Percentiles rank a stretch among this genome's conserved stretches.
Conservation (phyloP, 2,888 invertebrate genomes). For the Mylabris sibirica region DNA sequence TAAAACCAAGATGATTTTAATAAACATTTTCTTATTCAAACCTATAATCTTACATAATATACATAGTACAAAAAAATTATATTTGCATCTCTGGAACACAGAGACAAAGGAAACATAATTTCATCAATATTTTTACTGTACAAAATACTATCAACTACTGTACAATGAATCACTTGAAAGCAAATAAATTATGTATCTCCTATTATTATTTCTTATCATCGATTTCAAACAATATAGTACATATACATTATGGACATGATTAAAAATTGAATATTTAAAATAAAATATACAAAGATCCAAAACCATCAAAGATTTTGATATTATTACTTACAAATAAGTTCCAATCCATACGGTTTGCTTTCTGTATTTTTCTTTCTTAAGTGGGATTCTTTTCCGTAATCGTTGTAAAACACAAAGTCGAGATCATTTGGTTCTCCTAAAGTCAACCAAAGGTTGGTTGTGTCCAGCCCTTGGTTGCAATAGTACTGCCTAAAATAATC, state of each 20-base stretch:
- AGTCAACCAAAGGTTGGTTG: conserved; percentile 16
- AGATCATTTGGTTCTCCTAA: conserved; percentile 55
- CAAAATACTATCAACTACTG: conserved; percentile 61
- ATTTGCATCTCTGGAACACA: conserved; percentile 53
- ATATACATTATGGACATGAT: conserved; percentile 58
- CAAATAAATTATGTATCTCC: conserved; percentile 58
- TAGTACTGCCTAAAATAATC: conserved; percentile 53
- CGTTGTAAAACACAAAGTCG: conserved; percentile 58
- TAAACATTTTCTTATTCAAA: conserved; percentile 69
- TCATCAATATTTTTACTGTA: conserved; percentile 53
- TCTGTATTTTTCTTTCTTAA: conserved; percentile 14
- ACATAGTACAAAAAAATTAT: conserved; percentile 84
- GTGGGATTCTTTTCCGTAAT: conserved; percentile 41
- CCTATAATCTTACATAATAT: conserved; percentile 84
- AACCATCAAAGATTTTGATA: conserved; percentile 35
- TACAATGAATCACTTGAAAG: conserved; percentile 60
- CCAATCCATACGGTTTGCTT: not conserved
- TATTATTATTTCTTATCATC: conserved; percentile 46
- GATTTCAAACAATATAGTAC: conserved; percentile 58
- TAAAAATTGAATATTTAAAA: conserved; percentile 48
- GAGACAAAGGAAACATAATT: conserved; percentile 55
- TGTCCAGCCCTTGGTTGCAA: conserved; percentile 18
- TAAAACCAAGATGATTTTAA: too few relatives aligned
- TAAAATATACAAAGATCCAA: conserved; percentile 48
- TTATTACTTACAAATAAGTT: conserved; percentile 30